A percentile compares a stretch with the other conserved stretches of the same genome.
Evolutionary conservation across 1,140 invertebrate genomes (phyloP).

Genomic region (Drosophila takahashii): DNA sequence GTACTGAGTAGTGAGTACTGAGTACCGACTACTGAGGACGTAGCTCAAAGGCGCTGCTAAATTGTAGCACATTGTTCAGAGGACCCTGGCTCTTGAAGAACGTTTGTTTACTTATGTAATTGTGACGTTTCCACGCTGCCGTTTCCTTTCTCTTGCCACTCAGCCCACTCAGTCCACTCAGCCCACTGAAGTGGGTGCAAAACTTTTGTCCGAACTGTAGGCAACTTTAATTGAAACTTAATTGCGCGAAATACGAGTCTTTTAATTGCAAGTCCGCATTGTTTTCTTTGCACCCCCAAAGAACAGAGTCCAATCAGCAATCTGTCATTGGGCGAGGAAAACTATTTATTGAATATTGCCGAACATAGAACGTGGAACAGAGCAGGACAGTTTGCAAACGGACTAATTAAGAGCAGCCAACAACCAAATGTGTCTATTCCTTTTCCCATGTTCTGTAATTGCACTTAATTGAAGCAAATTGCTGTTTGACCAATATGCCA

Average conservation of each 20-base stretch:
- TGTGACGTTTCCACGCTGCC: constrained; percentile 55
- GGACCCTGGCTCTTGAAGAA: constrained; percentile 40
- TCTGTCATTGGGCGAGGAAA: constrained; percentile 27
- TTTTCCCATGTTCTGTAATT: constrained; percentile 50
- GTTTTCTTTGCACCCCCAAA: neutral
- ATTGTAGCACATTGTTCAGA: constrained; percentile 77
- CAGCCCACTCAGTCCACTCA: neutral
- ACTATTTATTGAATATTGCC: constrained; percentile 68
- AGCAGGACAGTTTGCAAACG: constrained; percentile 30
- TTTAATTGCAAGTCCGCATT: constrained; percentile 39
- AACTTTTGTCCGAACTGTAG: constrained; percentile 27
- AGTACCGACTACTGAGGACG: constrained; percentile 4
- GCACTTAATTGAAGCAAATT: constrained; percentile 76
- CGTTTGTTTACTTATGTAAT: constrained; percentile 82
- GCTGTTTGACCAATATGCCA: constrained; percentile 54
- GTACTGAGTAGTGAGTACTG: neutral
- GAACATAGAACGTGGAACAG: neutral
- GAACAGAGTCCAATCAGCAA: constrained; percentile 29
- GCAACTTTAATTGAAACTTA: constrained; percentile 70
- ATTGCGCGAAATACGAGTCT: constrained; percentile 43
- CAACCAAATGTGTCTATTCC: constrained; percentile 35
- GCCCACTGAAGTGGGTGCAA: constrained; percentile 7
- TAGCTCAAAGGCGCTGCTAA: constrained; percentile 59
- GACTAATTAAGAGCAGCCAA: constrained; percentile 71
- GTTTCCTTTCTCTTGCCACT: constrained; percentile 13